A percentile compares a stretch with the other conserved stretches of the same genome.
Evolutionary conservation across 2,888 invertebrate species (phyloP).

Genomic region (Dryobotodes eremita): DNA sequence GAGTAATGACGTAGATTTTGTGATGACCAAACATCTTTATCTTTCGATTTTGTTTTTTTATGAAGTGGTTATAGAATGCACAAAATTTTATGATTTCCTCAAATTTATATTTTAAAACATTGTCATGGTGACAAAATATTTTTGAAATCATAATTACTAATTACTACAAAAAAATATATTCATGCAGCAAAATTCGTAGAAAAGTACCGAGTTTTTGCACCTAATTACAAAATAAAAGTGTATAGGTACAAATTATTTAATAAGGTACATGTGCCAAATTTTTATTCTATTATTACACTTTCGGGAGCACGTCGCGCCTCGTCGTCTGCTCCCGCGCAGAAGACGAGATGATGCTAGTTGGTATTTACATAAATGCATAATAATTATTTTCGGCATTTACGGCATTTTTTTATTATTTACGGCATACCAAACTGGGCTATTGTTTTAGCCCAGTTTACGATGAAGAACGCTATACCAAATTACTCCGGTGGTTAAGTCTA

Average conservation of each 20-base stretch:
- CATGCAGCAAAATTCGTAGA: not conserved
- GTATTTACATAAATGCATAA: not conserved
- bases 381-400: not conserved
- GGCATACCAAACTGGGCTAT: too few relatives aligned
- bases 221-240: not conserved
- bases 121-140: not conserved
- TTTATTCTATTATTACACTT: not conserved
- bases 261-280: not conserved
- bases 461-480: too few relatives aligned
- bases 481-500: too few relatives aligned
- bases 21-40: not conserved
- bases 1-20: not conserved
- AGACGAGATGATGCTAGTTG: not conserved
- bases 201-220: not conserved
- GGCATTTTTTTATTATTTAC: not conserved
- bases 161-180: not conserved
- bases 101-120: not conserved
- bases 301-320: not conserved
- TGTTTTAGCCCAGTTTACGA: too few relatives aligned
- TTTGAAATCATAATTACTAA: not conserved
- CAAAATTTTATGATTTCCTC: not conserved
- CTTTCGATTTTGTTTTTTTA: not conserved
- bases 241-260: not conserved
- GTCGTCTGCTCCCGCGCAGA: not conserved
- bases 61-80: not conserved